These are phyloP conservation scores for Paraplagusia blochii DNA, from an alignment of 2,113 vertebrate species.

Conservation along the genomic window DNA sequence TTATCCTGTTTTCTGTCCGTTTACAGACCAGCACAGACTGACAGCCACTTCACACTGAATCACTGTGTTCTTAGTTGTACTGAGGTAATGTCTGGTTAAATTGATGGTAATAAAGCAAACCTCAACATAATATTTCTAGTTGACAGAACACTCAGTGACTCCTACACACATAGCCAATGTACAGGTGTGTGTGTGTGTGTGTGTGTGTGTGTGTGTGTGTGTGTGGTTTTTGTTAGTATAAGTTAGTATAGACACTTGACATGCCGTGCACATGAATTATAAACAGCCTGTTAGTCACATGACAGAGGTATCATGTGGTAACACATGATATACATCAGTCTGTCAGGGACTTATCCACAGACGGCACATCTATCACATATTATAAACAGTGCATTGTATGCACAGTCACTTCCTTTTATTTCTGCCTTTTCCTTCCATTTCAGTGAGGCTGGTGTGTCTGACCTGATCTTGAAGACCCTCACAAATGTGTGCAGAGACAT, in stretches of 20 bases:
- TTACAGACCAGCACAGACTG: too few species aligned
- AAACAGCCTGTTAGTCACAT: conserved; percentile 22
- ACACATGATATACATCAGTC: conserved; percentile 25
- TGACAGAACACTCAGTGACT: conserved; percentile 13
- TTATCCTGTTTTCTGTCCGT: too few species aligned
- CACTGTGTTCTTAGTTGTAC: background rate
- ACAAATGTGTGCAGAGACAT: too few species aligned
- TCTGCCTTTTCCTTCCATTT: conserved; percentile 6
- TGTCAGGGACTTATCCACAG: conserved; percentile 21
- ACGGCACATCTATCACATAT: conserved; percentile 33
- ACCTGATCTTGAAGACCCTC: too few species aligned
- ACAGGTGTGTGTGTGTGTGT: background rate
- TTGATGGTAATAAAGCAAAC: conserved; percentile 19
- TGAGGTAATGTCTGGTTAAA: conserved; percentile 13
- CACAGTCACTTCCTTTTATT: conserved; percentile 21
- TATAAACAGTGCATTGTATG: conserved; percentile 27
- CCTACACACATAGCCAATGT: conserved; percentile 3
- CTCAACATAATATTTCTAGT: conserved; percentile 10
- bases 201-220: too few species aligned
- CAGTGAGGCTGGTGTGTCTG: too few species aligned
- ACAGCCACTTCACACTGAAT: too few species aligned
- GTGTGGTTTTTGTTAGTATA: conserved; percentile 6
- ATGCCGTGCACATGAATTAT: conserved; percentile 8
- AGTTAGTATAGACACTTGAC: conserved; percentile 20
- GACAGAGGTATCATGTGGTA: conserved; percentile 10